Evolutionary conservation across 2,113 vertebrate species (phyloP).

Genomic region (Pseudorhombus dupliciocellatus): DNA sequence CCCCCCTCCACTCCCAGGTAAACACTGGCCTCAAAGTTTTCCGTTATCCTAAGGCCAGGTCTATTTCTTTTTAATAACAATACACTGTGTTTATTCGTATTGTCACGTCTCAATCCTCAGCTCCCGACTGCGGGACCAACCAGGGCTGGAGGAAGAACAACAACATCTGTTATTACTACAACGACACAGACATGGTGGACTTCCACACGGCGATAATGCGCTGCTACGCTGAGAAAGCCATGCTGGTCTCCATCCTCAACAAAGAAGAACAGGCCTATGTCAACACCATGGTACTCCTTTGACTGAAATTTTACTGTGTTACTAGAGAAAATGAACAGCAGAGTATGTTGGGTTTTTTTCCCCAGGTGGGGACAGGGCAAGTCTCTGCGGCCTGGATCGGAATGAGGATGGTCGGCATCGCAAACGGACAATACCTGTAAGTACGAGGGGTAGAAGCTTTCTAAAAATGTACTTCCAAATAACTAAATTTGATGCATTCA

Average conservation of each 20-base stretch:
- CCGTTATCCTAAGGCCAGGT: neutral
- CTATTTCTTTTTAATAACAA: neutral
- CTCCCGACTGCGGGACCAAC: constrained; percentile 80
- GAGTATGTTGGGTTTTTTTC: neutral
- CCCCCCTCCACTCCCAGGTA: constrained; percentile 77
- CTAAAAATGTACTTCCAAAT: neutral
- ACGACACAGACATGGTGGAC: constrained; percentile 81
- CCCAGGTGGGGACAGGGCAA: constrained; percentile 80
- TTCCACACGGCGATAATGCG: constrained; percentile 61
- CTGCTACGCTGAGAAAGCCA: constrained; percentile 75
- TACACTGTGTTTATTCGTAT: no score
- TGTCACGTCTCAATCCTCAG: constrained; percentile 45
- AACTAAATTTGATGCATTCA: no score
- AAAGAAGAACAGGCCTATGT: constrained; percentile 77
- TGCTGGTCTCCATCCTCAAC: constrained; percentile 74
- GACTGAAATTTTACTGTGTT: neutral
- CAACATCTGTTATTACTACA: constrained; percentile 82
- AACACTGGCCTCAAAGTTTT: neutral
- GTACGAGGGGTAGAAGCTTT: constrained; percentile 13
- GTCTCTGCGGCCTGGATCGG: constrained; percentile 78
- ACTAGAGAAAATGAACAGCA: neutral
- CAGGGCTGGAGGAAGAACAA: constrained; percentile 80
- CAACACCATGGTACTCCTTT: constrained; percentile 73
- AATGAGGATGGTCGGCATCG: constrained; percentile 70
- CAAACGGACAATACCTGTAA: constrained; percentile 73